These are phyloP conservation scores for Drosophila nigrodunni DNA, from an alignment of 1,140 invertebrate species.

Conservation along the genomic window DNA sequence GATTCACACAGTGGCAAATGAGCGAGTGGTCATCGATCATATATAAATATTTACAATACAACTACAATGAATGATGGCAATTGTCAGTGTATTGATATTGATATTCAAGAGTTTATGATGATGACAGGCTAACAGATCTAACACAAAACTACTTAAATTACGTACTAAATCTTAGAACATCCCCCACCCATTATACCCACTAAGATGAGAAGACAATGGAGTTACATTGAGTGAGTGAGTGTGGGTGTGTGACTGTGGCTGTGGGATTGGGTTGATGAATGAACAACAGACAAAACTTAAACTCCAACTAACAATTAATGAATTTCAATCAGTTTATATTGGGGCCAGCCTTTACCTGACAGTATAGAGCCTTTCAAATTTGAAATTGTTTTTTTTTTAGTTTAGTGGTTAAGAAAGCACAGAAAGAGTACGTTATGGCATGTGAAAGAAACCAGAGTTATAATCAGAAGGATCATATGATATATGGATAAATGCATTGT, in stretches of 20 bases:
- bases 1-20: slow-evolving; percentile 4
- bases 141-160: slow-evolving; percentile 39
- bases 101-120: slow-evolving; percentile 3
- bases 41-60: slow-evolving; percentile 20
- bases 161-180: slow-evolving; percentile 14
- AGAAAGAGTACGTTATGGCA: slow-evolving; percentile 66
- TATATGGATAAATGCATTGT: slow-evolving; percentile 30
- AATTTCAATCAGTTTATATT: slow-evolving; percentile 60
- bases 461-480: slow-evolving; percentile 38
- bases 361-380: slow-evolving; percentile 69
- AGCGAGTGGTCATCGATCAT: background rate
- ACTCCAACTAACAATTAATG: slow-evolving; percentile 79
- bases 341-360: slow-evolving; percentile 75
- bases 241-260: slow-evolving; percentile 12
- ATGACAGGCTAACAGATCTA: slow-evolving; percentile 32
- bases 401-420: slow-evolving; percentile 55
- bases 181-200: slow-evolving; percentile 10
- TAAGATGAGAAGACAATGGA: slow-evolving; percentile 13
- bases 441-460: slow-evolving; percentile 54
- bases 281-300: slow-evolving; percentile 74
- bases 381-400: slow-evolving; percentile 40
- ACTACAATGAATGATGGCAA: slow-evolving; percentile 20
- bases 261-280: slow-evolving; percentile 30
- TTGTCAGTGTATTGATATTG: slow-evolving; percentile 16
- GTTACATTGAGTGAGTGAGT: slow-evolving; percentile 10